A percentile compares a stretch with the other conserved stretches of the same genome.
Evolutionary conservation across 2,888 invertebrate species (phyloP).

Genomic region (Clepsis dumicolana): DNA sequence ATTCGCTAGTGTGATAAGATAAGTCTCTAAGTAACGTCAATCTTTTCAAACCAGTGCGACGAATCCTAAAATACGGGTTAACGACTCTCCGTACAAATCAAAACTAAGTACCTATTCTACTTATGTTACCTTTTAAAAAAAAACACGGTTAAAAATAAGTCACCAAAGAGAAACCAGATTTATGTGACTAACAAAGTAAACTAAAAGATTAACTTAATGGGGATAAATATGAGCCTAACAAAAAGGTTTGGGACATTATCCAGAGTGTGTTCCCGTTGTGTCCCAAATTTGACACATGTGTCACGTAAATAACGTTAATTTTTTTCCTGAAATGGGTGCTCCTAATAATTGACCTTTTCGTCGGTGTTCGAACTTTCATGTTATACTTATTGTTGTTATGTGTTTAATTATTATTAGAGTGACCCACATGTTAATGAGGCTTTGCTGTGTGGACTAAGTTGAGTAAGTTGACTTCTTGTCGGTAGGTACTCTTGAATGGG

Average conservation of each 20-base stretch:
- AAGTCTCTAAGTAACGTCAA: too few relatives aligned
- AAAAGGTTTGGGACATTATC: slow-evolving; percentile 25
- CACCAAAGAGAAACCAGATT: slow-evolving; percentile 26
- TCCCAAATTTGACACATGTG: not conserved
- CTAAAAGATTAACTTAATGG: slow-evolving; percentile 35
- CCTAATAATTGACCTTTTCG: too few relatives aligned
- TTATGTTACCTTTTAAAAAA: not conserved
- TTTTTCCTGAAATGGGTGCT: too few relatives aligned
- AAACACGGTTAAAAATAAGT: not conserved
- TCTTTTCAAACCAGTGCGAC: not conserved
- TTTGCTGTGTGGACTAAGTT: not conserved
- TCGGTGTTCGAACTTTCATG: not conserved
- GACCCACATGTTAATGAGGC: not conserved
- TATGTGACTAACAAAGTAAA: slow-evolving; percentile 39
- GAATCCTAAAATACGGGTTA: slow-evolving; percentile 19
- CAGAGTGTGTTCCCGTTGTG: not conserved
- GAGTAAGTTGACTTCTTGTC: too few relatives aligned
- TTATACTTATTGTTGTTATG: not conserved
- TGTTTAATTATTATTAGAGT: not conserved
- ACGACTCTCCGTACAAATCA: slow-evolving; percentile 21
- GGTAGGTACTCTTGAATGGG: too few relatives aligned
- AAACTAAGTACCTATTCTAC: too few relatives aligned
- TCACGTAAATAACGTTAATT: slow-evolving; percentile 13
- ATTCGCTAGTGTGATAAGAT: too few relatives aligned
- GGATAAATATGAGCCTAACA: slow-evolving; percentile 29